phyloP scores from a whole-genome alignment of 2,113 vertebrate species.

The Trematomus loennbergii region DNA sequence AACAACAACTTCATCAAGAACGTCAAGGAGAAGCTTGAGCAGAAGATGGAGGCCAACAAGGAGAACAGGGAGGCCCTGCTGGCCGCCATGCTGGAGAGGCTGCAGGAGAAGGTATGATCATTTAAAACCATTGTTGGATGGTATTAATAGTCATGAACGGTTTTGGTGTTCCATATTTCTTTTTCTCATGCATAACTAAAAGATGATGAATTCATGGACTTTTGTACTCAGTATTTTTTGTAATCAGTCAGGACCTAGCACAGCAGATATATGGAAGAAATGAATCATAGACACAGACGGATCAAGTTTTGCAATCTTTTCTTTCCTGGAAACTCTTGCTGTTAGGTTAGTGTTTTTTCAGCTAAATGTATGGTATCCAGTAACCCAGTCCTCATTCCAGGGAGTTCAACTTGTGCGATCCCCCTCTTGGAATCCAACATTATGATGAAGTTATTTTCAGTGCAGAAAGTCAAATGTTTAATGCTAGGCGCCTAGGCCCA shows the following conservation, averaged over 20 bases:
- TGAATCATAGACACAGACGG: background rate
- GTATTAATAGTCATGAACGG: no score
- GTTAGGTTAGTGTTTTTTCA: no score
- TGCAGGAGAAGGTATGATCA: constrained; percentile 95
- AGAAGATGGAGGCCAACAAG: constrained; percentile 98
- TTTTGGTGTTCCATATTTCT: background rate
- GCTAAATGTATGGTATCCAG: no score
- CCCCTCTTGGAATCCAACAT: no score
- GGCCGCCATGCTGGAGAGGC: constrained; percentile 95
- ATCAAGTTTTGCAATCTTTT: no score
- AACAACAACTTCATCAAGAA: constrained; percentile 99
- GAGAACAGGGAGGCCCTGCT: constrained; percentile 96
- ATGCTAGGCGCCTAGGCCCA: background rate
- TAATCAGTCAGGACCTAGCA: no score
- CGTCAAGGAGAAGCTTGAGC: constrained; percentile 94
- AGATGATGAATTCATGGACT: background rate
- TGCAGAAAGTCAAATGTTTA: no score
- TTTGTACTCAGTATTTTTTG: no score
- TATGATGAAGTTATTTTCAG: no score
- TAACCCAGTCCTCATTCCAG: no score
- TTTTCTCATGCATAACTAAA: background rate
- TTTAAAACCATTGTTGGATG: background rate
- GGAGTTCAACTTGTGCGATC: no score
- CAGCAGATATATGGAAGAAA: background rate
- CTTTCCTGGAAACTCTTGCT: no score